Evolutionary conservation across 1,140 invertebrate genomes (phyloP).

Genomic region (Drosophila subpulchrella): DNA sequence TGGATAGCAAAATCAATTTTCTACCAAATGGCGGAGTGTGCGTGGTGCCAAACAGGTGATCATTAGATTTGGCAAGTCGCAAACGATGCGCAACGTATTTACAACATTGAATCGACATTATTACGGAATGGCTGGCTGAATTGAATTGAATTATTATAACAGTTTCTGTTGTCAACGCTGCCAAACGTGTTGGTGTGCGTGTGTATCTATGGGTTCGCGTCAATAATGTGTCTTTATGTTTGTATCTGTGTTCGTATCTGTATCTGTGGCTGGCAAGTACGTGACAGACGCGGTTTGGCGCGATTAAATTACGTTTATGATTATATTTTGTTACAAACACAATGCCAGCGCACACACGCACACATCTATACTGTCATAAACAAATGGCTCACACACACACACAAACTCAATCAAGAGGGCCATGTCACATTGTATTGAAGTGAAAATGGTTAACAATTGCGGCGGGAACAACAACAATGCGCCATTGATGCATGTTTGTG

Average conservation of each 20-base stretch:
- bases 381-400: constrained; percentile 23
- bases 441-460: constrained; percentile 80
- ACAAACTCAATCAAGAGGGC: constrained; percentile 21
- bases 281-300: constrained; percentile 79
- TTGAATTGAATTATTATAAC: constrained; percentile 83
- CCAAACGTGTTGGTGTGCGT: constrained; percentile 49
- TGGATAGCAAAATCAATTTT: constrained; percentile 81
- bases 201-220: constrained; percentile 22
- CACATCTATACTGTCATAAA: constrained; percentile 35
- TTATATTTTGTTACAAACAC: constrained; percentile 79
- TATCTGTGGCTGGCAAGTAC: constrained; percentile 69
- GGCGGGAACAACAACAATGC: constrained; percentile 56
- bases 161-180: constrained; percentile 78
- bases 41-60: constrained; percentile 55
- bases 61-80: constrained; percentile 77
- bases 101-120: constrained; percentile 71
- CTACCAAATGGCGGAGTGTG: constrained; percentile 13
- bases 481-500: constrained; percentile 54
- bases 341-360: constrained; percentile 37
- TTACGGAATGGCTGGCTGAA: constrained; percentile 71
- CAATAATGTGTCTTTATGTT: constrained; percentile 35
- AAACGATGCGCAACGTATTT: constrained; percentile 72
- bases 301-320: constrained; percentile 83
- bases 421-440: constrained; percentile 76
- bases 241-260: constrained; percentile 38